A percentile compares a stretch with the other conserved stretches of the same genome.
phyloP scores from a whole-genome alignment of 2,113 vertebrate species.

The Heptranchias perlo region DNA sequence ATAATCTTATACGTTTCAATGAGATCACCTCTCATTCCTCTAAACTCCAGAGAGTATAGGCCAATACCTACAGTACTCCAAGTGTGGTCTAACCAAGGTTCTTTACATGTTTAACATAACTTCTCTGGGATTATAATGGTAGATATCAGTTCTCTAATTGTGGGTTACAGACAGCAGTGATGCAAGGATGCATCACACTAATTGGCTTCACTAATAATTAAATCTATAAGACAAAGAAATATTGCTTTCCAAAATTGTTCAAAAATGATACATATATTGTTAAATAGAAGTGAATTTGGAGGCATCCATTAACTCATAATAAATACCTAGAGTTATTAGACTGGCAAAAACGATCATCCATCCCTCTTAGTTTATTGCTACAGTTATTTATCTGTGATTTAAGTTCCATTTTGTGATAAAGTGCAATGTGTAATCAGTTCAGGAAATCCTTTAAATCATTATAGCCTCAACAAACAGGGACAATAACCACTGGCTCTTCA shows the following conservation, averaged over 20 bases:
- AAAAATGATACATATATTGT: conserved; percentile 2
- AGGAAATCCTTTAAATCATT: not conserved
- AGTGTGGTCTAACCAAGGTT: too few species aligned
- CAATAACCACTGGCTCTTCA: too few species aligned
- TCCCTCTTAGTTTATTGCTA: not conserved
- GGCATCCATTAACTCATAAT: not conserved
- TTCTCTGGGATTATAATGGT: too few species aligned
- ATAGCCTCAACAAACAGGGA: not conserved
- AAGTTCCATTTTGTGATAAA: not conserved
- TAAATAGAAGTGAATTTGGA: conserved; percentile 11
- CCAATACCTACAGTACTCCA: too few species aligned
- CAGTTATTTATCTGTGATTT: not conserved
- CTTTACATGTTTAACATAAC: too few species aligned
- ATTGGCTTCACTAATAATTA: conserved; percentile 24
- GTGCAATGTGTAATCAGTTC: not conserved
- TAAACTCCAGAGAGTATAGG: too few species aligned
- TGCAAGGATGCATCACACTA: conserved; percentile 27
- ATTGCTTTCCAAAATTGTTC: conserved; percentile 1
- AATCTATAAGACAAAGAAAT: not conserved
- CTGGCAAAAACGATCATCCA: not conserved
- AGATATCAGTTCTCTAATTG: conserved; percentile 4
- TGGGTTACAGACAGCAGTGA: conserved; percentile 4
- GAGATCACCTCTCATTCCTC: too few species aligned
- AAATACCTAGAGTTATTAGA: not conserved
- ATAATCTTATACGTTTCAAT: too few species aligned